Conservation (phyloP, 2,888 invertebrate species). For the Andrena trimmerana region DNA sequence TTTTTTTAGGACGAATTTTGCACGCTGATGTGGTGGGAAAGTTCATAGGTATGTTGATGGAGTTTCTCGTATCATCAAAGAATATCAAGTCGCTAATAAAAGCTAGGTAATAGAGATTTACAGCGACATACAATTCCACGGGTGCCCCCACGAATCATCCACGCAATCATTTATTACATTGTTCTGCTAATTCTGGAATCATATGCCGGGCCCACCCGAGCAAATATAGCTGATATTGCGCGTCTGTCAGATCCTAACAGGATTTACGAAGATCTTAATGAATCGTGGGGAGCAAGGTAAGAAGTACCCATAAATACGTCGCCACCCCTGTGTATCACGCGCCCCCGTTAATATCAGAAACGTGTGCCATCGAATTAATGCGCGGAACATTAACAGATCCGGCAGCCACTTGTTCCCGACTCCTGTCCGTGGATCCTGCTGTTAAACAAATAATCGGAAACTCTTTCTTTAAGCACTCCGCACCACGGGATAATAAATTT, state of each 20-base stretch:
- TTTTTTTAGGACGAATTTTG: too few relatives aligned
- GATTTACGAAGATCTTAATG: constrained; percentile 72
- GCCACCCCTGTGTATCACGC: constrained; percentile 32
- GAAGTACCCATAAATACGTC: constrained; percentile 62
- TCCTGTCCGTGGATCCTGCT: background rate
- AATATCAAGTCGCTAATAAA: constrained; percentile 1
- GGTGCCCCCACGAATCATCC: constrained; percentile 27
- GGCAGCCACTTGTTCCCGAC: background rate
- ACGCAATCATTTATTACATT: constrained; percentile 59
- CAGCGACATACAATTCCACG: constrained; percentile 12
- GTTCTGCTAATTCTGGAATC: constrained; percentile 59
- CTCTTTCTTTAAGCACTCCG: too few relatives aligned
- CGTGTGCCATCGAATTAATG: constrained; percentile 45
- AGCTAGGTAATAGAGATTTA: constrained; percentile 32
- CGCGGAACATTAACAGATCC: background rate
- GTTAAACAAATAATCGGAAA: too few relatives aligned
- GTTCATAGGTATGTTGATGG: too few relatives aligned
- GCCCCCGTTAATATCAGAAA: constrained; percentile 46
- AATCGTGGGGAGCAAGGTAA: constrained; percentile 61
- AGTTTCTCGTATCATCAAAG: background rate
- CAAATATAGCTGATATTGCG: constrained; percentile 68
- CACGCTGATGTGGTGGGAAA: too few relatives aligned
- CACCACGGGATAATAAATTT: too few relatives aligned
- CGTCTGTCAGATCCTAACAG: constrained; percentile 66
- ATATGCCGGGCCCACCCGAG: constrained; percentile 54